Base-by-base conservation (phyloP, 1,140 invertebrate species). In the Drosophila bocki region DNA sequence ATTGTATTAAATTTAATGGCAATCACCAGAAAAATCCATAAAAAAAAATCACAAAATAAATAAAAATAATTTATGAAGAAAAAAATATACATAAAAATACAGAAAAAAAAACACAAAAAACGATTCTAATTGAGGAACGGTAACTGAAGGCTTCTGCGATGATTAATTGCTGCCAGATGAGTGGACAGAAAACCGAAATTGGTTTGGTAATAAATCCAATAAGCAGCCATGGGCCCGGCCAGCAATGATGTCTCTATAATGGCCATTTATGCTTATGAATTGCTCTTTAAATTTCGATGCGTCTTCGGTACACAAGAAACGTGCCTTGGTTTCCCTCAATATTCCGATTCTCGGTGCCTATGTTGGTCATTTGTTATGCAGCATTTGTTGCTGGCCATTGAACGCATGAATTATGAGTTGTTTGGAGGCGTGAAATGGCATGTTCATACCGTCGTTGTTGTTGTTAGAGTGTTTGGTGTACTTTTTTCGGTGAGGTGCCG, bases 11-110 rank as follows among this genome's bases (percentile, higher is more conserved):
- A 82, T 85, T 91, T 86, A 90, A 91, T 80, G 90, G 90, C 90
- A 91, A 91, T 91, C 90, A 91, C 84, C 82, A 88, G 63, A 87
- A 85, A 88, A 90, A 71, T 75, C 62, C 76, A 63, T 78, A 82
- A 80, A 80, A 86, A 80, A 82, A 86, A 75, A 67, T 58, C 65
- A 86, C 69, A 91, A 86, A 85, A 77, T 88, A 82, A 91, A 91
- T 91, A 91, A 85, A 81, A 91, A 87, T 91, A 84, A 91, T 91
- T 84, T 91, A 91, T 91, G 88, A 91, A 80, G 82, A 91, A 86
- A 77, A 81, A 81, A 87, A 71, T 70, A 80, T 61, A 71, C 50
- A 75, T 72, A 82, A 91, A 91, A 91, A 88, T 80, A 75, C 76
- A 82, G 74, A 62, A 60, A 65, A 72, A 81, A 48, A 48, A 47